Conservation (phyloP, 2,888 invertebrate genomes). For the Sceliomorpha sp. region DNA sequence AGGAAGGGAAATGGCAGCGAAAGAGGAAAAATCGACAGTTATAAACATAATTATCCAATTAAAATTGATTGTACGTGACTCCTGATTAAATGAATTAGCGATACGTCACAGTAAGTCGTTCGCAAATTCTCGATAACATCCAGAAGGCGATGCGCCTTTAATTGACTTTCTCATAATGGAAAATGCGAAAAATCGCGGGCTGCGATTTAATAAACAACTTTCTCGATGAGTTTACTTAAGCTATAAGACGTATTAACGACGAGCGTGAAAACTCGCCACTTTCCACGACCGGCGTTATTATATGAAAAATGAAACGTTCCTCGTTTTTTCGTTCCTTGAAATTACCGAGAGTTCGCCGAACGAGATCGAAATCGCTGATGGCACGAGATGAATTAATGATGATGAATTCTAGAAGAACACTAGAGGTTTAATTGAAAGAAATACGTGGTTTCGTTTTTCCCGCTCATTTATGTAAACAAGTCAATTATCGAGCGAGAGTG, state of each 20-base stretch:
- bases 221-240: constrained; percentile 42
- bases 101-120: too few relatives aligned
- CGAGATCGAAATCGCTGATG: constrained; percentile 19
- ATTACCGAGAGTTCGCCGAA: constrained; percentile 33
- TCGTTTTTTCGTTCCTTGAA: constrained; percentile 18
- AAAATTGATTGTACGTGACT: too few relatives aligned
- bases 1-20: too few relatives aligned
- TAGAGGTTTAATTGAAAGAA: constrained; percentile 19
- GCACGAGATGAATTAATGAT: too few relatives aligned
- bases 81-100: too few relatives aligned
- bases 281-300: constrained; percentile 40
- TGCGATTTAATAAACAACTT: constrained; percentile 49
- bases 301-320: constrained; percentile 25
- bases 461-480: constrained; percentile 33
- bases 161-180: constrained; percentile 49
- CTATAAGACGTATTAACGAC: constrained; percentile 28
- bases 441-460: constrained; percentile 29
- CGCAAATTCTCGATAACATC: too few relatives aligned
- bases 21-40: too few relatives aligned
- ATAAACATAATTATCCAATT: too few relatives aligned
- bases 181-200: constrained; percentile 36
- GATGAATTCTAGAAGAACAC: too few relatives aligned
- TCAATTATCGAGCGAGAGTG: constrained; percentile 25
- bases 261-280: constrained; percentile 46
- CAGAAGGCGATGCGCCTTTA: constrained; percentile 66